A percentile compares a stretch with the other conserved stretches of the same genome.
Evolutionary conservation across 2,113 vertebrate species (phyloP).

Genomic region (Dryoscopus gambensis): DNA sequence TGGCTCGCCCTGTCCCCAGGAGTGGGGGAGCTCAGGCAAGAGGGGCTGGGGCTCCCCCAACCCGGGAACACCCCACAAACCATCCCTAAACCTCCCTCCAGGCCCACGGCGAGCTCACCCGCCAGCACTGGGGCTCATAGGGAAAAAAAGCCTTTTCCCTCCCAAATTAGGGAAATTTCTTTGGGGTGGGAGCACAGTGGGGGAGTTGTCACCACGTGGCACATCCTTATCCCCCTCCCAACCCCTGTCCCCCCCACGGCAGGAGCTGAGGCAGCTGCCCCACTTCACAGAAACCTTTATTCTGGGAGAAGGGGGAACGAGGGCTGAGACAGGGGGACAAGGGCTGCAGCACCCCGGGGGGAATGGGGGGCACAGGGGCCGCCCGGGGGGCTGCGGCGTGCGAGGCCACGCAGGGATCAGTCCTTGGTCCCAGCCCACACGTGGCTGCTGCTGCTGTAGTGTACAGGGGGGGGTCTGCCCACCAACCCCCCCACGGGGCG

Average conservation of each 20-base stretch:
- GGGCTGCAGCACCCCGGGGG: neutral
- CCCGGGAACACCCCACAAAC: neutral
- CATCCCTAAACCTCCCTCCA: no score
- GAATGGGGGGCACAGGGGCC: fast-evolving
- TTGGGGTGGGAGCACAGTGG: neutral
- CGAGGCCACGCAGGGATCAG: neutral
- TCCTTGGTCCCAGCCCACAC: neutral
- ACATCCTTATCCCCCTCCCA: neutral
- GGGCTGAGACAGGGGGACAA: neutral
- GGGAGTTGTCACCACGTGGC: neutral
- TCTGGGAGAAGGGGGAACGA: neutral
- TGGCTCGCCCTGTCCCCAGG: neutral
- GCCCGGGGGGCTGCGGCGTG: fast-evolving
- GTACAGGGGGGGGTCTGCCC: neutral
- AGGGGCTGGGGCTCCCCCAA: neutral
- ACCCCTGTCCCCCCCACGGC: neutral
- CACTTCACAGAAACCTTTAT: neutral
- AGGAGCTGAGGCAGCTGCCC: neutral
- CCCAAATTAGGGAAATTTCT: neutral
- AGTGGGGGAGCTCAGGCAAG: fast-evolving
- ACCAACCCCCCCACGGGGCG: fast-evolving
- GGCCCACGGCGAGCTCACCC: fast-evolving
- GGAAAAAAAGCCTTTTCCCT: neutral
- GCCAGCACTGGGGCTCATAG: fast-evolving
- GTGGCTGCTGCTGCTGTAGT: neutral